These are phyloP conservation scores for Odontomyia ornata DNA, from an alignment of 2,888 invertebrate species.

Conservation along the genomic window DNA sequence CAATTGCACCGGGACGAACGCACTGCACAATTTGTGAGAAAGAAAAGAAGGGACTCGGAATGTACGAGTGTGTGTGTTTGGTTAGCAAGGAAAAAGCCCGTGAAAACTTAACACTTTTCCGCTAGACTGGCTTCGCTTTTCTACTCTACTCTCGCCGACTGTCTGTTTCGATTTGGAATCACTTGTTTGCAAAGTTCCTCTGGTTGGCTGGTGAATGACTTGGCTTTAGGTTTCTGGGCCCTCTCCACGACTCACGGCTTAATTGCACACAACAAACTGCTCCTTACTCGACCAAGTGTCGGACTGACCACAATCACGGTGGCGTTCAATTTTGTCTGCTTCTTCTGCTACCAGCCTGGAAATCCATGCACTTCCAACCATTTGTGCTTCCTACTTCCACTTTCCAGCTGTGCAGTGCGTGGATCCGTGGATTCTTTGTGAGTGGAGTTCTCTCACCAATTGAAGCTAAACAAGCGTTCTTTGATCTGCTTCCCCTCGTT, in stretches of 20 bases:
- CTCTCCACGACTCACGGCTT: conserved; percentile 27
- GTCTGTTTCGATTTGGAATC: neutral
- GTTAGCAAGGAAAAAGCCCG: neutral
- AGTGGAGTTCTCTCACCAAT: too few relatives aligned
- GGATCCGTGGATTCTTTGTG: too few relatives aligned
- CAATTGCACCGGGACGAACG: conserved; percentile 26
- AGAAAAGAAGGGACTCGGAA: conserved; percentile 8
- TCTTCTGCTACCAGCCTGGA: conserved; percentile 16
- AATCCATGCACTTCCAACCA: neutral
- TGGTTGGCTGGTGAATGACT: neutral
- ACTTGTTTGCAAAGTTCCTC: neutral
- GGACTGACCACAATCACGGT: conserved; percentile 23
- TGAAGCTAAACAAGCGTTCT: too few relatives aligned
- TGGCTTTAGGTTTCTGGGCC: neutral
- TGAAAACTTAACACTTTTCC: conserved; percentile 2
- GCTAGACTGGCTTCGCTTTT: neutral
- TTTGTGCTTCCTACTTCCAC: too few relatives aligned
- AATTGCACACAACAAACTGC: conserved; percentile 33
- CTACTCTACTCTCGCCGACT: neutral
- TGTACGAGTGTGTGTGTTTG: neutral
- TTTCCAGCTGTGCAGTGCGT: too few relatives aligned
- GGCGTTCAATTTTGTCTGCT: conserved; percentile 30
- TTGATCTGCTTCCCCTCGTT: too few relatives aligned
- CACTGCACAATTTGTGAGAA: conserved; percentile 21
- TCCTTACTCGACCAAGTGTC: conserved; percentile 33